Evolutionary conservation across 2,113 vertebrate genomes (phyloP), one percentile per base, ranked within the genome.

Genomic region (Mus spicilegus): DNA sequence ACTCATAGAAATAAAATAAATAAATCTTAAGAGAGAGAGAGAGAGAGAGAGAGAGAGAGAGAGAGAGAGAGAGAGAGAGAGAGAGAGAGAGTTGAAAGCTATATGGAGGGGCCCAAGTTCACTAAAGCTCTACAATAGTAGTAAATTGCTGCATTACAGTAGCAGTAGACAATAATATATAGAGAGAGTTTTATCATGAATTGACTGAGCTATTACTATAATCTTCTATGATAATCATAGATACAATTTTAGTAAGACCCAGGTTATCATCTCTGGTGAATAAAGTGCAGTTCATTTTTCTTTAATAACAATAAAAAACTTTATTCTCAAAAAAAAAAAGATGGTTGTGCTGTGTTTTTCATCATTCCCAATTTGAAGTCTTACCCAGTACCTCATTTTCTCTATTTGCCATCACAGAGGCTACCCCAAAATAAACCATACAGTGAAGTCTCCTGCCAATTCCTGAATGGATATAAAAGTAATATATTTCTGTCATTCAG

Each of bases 211-310:
- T 65, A 91, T 77, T 87, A 90, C 81, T 69, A 72, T 87, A 91
- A 63, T 10, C 89, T 91, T 82, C 61, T 2, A 9, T 63, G 7
- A 93, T 5, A 91, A 86, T 80, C 6, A 51, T 89, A 75, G 28
- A 61, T 61, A 28, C 3, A 94, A 24, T 80, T 95, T 80, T 90
- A 89, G 67, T 51, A 76, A 69, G 26, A 46, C 6, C 7, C 39
- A 94, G 94, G 72, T 87, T 89, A 73, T 33, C 13, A 89, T 63
- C 58, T 95, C n/a, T 78, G 46, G 7, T 85, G 54, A 77, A 49
- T 2, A 87, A 49, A 56, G 12, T 56, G 54, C 3, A 56, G 54
- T 56, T 33, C 11, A 46, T 26, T 46, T 14, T 51, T 33, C 3
- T 80, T 36, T 51, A 80, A 76, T 26, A 75, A 75, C 28, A 46